Percentiles rank a stretch among this genome's conserved stretches.
Conservation (phyloP, 2,888 invertebrate species). For the Drosophila formosana region DNA sequence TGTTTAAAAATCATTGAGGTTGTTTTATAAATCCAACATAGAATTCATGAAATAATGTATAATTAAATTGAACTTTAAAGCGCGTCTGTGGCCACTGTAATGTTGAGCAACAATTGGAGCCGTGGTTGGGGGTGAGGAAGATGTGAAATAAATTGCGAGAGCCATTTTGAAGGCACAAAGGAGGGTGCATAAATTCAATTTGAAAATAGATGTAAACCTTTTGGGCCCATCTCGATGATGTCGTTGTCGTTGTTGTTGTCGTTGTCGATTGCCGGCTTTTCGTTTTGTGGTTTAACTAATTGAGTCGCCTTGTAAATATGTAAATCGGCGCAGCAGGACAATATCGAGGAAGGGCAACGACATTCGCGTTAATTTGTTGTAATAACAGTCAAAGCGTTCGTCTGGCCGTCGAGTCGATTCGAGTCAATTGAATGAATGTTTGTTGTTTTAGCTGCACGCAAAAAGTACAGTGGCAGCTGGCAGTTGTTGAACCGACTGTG, state of each 20-base stretch:
- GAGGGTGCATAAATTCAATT: constrained; percentile 85
- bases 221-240: constrained; percentile 10
- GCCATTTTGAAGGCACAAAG: constrained; percentile 47
- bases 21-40: no score
- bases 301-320: constrained; percentile 84
- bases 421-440: constrained; percentile 32
- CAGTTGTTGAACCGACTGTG: not conserved
- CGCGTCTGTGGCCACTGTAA: constrained; percentile 46
- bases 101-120: constrained; percentile 38
- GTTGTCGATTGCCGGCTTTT: constrained; percentile 60
- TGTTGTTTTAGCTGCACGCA: constrained; percentile 48
- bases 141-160: constrained; percentile 50
- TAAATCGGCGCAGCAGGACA: constrained; percentile 56
- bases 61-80: not conserved
- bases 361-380: constrained; percentile 70
- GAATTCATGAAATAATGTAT: no score
- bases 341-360: constrained; percentile 11
- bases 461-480: constrained; percentile 25
- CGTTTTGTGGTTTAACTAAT: constrained; percentile 85
- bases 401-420: constrained; percentile 1
- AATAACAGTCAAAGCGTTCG: constrained; percentile 57
- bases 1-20: no score
- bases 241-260: not conserved
- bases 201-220: constrained; percentile 72
- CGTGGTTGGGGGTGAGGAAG: constrained; percentile 11